Evolutionary conservation across 2,888 invertebrate genomes (phyloP), one percentile per base, ranked within the genome.

Genomic region (Formica aserva): DNA sequence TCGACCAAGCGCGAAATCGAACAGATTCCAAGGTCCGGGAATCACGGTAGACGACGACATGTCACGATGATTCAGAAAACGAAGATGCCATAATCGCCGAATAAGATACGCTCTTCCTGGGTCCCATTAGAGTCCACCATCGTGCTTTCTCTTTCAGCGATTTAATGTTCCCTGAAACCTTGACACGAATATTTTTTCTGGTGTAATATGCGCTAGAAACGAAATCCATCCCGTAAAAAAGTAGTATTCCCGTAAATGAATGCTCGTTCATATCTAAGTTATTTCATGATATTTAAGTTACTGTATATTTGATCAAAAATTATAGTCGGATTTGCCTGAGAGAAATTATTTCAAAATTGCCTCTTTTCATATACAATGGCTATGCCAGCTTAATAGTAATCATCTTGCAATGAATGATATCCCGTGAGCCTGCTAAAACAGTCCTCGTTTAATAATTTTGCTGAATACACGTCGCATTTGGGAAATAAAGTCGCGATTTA

Each of bases 1-100:
- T 66, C 1, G 29, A 18, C 1, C 15, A 9, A 52, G 29, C 18
- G 29, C 26, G 35, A 22, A 75, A 32, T 75, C 48, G 67, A 80
- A 38, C 22, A 41, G 66, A 76, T 71, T 71, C 15, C 60, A 60
- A 69, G 78, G 69, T 48, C 38, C 55, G 45, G 57, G 52, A 71
- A 55, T 86, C 85, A 78, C 69, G 82, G 84, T 83, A 83, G 83
- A 82, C 62, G 62, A 62, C 18, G 74, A 62, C 15, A 57, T 66
- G 62, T 74, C 52, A 35, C 78, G 83, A 81, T 89, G 86, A 89
- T 86, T 88, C 86, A 89, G 60, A 80, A 18, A 67, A 81, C 71
- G 80, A 85, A 82, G 35, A 38, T 57, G 67, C 62, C n/a, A 66
- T 11, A 62, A 81, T 32, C 26, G 38, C 32, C 52, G 48, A 76